These are phyloP conservation scores for Heliothis peltigera DNA, from an alignment of 2,888 invertebrate species.

Conservation along the genomic window DNA sequence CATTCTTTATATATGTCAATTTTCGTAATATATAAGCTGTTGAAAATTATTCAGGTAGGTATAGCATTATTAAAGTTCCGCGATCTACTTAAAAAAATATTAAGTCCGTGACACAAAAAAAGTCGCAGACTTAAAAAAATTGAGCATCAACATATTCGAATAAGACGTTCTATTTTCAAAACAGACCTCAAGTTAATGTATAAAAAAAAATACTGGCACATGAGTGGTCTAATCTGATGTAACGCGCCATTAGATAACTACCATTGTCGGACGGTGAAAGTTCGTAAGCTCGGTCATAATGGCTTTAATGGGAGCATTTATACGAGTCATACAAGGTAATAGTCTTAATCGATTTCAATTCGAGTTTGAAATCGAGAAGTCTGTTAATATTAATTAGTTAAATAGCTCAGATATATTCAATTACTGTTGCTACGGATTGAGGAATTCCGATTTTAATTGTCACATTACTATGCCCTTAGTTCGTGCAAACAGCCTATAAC, in stretches of 20 bases:
- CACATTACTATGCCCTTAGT: constrained; percentile 32
- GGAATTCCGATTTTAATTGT: not conserved
- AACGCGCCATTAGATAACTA: constrained; percentile 78
- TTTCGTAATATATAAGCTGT: constrained; percentile 12
- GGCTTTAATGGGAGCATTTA: constrained; percentile 50
- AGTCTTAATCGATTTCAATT: constrained; percentile 21
- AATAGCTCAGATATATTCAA: constrained; percentile 8
- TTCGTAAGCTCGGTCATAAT: constrained; percentile 61
- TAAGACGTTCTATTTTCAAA: constrained; percentile 28
- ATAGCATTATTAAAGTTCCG: no score
- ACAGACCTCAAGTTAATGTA: constrained; percentile 46
- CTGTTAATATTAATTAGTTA: constrained; percentile 22
- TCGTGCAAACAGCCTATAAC: constrained; percentile 36
- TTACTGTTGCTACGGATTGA: not conserved
- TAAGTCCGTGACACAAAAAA: not conserved
- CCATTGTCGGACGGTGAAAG: constrained; percentile 74
- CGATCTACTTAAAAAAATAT: no score
- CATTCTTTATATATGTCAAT: constrained; percentile 12
- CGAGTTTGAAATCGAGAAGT: constrained; percentile 1
- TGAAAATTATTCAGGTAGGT: not conserved
- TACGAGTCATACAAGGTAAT: constrained; percentile 28
- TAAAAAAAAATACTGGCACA: constrained; percentile 59
- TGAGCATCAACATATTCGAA: constrained; percentile 14
- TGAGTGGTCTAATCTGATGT: constrained; percentile 68
- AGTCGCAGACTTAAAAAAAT: not conserved